phyloP scores from a whole-genome alignment of 30 jellyfish, hydroid and myxozoan genomes.

The Chrysaora quinquecirrha region DNA sequence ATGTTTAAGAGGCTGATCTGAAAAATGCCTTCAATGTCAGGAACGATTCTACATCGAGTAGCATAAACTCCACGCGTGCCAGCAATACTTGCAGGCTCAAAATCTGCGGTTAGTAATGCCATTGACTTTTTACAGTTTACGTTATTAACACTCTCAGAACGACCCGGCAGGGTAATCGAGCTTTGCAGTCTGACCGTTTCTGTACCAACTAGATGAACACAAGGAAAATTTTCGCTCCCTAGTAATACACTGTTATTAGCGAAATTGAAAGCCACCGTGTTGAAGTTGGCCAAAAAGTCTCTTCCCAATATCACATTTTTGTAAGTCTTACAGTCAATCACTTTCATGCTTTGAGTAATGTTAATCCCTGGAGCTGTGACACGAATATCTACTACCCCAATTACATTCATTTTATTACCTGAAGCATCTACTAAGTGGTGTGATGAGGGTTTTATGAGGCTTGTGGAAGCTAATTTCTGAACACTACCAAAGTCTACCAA shows the following conservation, averaged over 20 bases:
- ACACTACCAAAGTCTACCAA: conserved; percentile 35
- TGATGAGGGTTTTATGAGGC: not conserved
- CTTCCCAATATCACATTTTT: conserved; percentile 8
- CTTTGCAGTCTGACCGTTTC: conserved; percentile 4
- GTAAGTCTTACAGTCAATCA: not conserved
- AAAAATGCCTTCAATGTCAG: conserved; percentile 33
- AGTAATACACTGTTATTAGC: not conserved
- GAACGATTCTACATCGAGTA: conserved; percentile 50
- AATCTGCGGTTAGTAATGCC: conserved; percentile 41
- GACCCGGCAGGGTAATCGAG: not conserved
- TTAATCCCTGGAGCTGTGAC: not conserved
- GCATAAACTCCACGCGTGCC: conserved; percentile 45
- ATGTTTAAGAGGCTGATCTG: conserved; percentile 31
- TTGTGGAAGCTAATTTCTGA: conserved; percentile 5
- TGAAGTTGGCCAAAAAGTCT: conserved; percentile 11
- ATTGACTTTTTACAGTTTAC: conserved; percentile 25
- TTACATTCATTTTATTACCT: conserved; percentile 29
- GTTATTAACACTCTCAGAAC: conserved; percentile 19
- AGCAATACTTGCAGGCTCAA: conserved; percentile 25
- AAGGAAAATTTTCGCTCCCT: not conserved
- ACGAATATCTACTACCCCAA: conserved; percentile 1
- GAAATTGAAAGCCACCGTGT: conserved; percentile 1
- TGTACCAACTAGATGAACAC: not conserved
- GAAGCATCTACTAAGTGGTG: conserved; percentile 31
- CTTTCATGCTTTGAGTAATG: conserved; percentile 20